Evolutionary conservation across 2,888 invertebrate species (phyloP).

Genomic region (Synanthedon vespiformis): DNA sequence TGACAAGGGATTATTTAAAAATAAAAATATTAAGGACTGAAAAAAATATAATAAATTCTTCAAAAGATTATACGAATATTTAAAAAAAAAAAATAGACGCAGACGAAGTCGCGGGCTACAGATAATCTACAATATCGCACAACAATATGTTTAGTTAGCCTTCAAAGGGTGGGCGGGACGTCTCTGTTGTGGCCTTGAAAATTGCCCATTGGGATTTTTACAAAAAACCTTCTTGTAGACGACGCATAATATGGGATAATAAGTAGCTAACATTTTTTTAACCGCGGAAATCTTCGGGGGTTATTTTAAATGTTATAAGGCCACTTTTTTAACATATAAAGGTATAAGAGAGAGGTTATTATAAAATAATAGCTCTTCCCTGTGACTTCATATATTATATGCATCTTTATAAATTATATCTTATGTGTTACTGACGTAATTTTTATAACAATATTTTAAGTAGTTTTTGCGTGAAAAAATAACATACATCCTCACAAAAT

Average conservation of each 20-base stretch:
- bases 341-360: too few relatives aligned
- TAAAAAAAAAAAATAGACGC: too few relatives aligned
- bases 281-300: slow-evolving; percentile 16
- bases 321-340: background rate
- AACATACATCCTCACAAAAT: too few relatives aligned
- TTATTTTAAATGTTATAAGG: slow-evolving; percentile 4
- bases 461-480: too few relatives aligned
- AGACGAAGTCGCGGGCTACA: background rate
- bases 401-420: too few relatives aligned
- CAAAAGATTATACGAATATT: background rate
- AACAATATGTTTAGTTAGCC: slow-evolving; percentile 33
- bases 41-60: background rate
- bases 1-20: too few relatives aligned
- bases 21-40: too few relatives aligned
- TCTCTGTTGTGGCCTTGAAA: slow-evolving; percentile 31
- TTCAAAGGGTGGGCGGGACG: slow-evolving; percentile 26
- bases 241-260: slow-evolving; percentile 18
- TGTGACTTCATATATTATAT: too few relatives aligned
- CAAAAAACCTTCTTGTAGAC: slow-evolving; percentile 44
- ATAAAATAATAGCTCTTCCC: too few relatives aligned
- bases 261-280: slow-evolving; percentile 18
- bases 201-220: slow-evolving; percentile 38
- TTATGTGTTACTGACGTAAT: too few relatives aligned
- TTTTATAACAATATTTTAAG: too few relatives aligned
- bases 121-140: slow-evolving; percentile 39